These are phyloP conservation scores for Tachycineta bicolor DNA, from an alignment of 2,113 vertebrate genomes.

Conservation along the genomic window DNA sequence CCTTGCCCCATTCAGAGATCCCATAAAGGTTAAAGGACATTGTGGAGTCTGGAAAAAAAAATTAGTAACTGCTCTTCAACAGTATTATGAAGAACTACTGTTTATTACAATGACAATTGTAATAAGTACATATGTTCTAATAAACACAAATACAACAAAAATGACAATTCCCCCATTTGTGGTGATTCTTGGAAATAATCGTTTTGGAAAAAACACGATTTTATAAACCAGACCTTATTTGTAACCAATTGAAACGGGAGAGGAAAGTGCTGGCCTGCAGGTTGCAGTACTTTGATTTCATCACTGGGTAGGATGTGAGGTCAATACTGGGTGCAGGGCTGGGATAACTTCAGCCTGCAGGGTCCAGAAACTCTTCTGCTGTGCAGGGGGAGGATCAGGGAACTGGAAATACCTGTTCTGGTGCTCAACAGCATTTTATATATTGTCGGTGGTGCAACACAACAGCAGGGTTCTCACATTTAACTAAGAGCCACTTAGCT, in stretches of 20 bases:
- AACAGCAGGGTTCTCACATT: conserved; percentile 49
- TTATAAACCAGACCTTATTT: conserved; percentile 2
- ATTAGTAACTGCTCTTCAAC: conserved; percentile 51
- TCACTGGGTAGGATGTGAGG: conserved; percentile 6
- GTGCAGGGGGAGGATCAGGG: conserved; percentile 23
- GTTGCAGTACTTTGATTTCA: background rate
- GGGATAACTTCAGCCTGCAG: conserved; percentile 30
- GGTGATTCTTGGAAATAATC: conserved; percentile 17
- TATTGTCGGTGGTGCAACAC: background rate
- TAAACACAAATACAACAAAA: conserved; percentile 68
- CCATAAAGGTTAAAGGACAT: conserved; percentile 6
- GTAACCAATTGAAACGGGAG: background rate
- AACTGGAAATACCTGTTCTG: conserved; percentile 47
- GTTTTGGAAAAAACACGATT: conserved; percentile 15
- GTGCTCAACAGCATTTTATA: background rate
- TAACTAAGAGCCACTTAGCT: conserved; percentile 59
- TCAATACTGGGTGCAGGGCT: conserved; percentile 47
- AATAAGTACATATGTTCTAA: conserved; percentile 65
- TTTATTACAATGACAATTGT: conserved; percentile 72
- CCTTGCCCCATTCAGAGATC: background rate
- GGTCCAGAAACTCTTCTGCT: conserved; percentile 4
- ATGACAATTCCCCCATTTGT: conserved; percentile 53
- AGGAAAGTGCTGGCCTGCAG: background rate
- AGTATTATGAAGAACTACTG: conserved; percentile 66
- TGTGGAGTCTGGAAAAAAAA: conserved; percentile 38